phyloP scores from a whole-genome alignment of 2,888 invertebrate species.

The Tanypteryx hageni region DNA sequence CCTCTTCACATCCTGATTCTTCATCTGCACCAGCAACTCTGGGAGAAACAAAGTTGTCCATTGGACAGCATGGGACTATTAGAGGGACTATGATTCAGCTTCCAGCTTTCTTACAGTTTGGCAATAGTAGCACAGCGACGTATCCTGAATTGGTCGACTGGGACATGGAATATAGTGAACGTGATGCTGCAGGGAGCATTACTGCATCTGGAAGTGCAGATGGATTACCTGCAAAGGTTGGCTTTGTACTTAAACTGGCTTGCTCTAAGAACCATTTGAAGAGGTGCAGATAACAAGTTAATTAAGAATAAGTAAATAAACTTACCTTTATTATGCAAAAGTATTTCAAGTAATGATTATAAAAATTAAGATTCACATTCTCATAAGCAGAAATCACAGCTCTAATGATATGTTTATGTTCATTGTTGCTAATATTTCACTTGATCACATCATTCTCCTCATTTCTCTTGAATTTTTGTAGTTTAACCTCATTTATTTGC shows the following conservation, averaged over 20 bases:
- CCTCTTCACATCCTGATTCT: slow-evolving; percentile 10
- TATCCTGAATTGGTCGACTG: slow-evolving; percentile 40
- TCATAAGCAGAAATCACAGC: no score
- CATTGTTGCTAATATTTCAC: no score
- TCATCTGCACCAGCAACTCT: slow-evolving; percentile 49
- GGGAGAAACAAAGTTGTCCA: background rate
- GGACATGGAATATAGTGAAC: slow-evolving; percentile 55
- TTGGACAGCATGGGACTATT: slow-evolving; percentile 15
- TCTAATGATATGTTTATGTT: no score
- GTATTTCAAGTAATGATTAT: no score
- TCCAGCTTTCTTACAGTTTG: slow-evolving; percentile 51
- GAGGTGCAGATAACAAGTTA: no score
- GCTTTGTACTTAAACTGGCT: background rate
- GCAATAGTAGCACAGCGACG: slow-evolving; percentile 1
- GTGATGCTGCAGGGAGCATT: background rate
- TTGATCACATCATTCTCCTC: no score
- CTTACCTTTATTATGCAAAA: no score
- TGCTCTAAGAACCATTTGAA: no score
- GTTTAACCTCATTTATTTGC: no score
- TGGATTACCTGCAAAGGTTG: slow-evolving; percentile 40
- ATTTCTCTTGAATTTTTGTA: no score
- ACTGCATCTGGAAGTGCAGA: slow-evolving; percentile 26
- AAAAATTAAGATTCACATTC: no score
- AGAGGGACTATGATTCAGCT: slow-evolving; percentile 49
- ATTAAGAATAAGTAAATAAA: no score